Conservation (phyloP, 2,888 invertebrate species). For the Muschampia plurimacula region DNA sequence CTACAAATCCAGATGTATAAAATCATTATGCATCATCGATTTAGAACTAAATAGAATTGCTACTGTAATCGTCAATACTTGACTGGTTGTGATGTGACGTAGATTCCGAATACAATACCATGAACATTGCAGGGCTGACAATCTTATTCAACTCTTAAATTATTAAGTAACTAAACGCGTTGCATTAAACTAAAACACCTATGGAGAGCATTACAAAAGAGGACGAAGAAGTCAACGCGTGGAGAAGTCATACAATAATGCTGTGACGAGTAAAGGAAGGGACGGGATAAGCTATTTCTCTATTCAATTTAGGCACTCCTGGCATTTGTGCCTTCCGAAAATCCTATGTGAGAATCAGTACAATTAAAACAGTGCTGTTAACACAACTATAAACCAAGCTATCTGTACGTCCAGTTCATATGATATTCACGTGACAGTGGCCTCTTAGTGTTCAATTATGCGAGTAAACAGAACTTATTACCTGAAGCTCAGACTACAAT, state of each 20-base stretch:
- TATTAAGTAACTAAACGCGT: slow-evolving; percentile 37
- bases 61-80: slow-evolving; percentile 60
- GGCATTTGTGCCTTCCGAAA: slow-evolving; percentile 51
- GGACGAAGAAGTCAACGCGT: slow-evolving; percentile 42
- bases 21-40: slow-evolving; percentile 79
- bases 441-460: slow-evolving; percentile 39
- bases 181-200: slow-evolving; percentile 42
- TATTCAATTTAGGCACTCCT: slow-evolving; percentile 56
- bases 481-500: slow-evolving; percentile 33
- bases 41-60: slow-evolving; percentile 76
- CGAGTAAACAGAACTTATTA: slow-evolving; percentile 12
- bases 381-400: slow-evolving; percentile 35
- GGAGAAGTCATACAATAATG: slow-evolving; percentile 57
- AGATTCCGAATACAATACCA: slow-evolving; percentile 65
- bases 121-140: slow-evolving; percentile 68
- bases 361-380: slow-evolving; percentile 16
- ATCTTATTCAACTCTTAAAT: slow-evolving; percentile 33
- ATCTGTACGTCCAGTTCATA: slow-evolving; percentile 60
- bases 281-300: slow-evolving; percentile 48
- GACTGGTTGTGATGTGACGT: slow-evolving; percentile 77
- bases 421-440: slow-evolving; percentile 40
- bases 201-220: slow-evolving; percentile 42
- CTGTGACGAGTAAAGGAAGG: slow-evolving; percentile 43
- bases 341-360: slow-evolving; percentile 29
- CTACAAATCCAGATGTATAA: slow-evolving; percentile 83